Evolutionary conservation across 2,888 invertebrate species (phyloP).

Genomic region (Eledone cirrhosa): DNA sequence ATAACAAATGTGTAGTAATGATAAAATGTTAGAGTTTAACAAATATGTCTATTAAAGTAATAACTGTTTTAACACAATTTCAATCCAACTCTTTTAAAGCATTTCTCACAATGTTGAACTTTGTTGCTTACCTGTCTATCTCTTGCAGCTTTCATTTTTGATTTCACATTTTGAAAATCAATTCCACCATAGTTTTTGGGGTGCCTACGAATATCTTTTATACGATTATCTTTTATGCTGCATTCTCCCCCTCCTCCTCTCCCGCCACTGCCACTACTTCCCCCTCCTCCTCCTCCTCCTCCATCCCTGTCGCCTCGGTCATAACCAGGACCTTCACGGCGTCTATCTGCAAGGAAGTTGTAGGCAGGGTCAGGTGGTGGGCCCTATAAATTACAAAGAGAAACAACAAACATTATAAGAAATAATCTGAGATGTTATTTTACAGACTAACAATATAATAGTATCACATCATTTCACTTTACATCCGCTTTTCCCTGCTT

Average conservation of each 20-base stretch:
- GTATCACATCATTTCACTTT: too few species aligned
- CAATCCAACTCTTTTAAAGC: too few species aligned
- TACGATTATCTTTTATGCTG: constrained; percentile 16
- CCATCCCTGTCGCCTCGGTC: constrained; percentile 34
- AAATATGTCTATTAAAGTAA: too few species aligned
- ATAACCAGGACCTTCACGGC: constrained; percentile 47
- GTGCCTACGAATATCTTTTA: constrained; percentile 47
- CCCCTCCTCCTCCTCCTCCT: constrained; percentile 36
- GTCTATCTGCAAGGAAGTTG: constrained; percentile 61
- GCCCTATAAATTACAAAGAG: constrained; percentile 42
- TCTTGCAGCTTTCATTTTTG: constrained; percentile 53
- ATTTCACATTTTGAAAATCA: constrained; percentile 57
- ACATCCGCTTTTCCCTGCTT: too few species aligned
- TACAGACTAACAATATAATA: too few species aligned
- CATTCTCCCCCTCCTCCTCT: constrained; percentile 29
- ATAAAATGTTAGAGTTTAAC: too few species aligned
- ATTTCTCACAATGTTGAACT: too few species aligned
- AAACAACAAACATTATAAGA: too few species aligned
- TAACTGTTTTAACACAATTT: too few species aligned
- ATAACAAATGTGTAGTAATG: too few species aligned
- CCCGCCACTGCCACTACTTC: constrained; percentile 32
- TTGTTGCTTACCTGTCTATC: constrained; percentile 39
- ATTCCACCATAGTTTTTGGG: constrained; percentile 63
- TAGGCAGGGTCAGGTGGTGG: constrained; percentile 63
- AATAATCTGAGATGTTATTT: too few species aligned